phyloP scores from a whole-genome alignment of 2,888 invertebrate genomes.

The Tenthredo scrophulariae region DNA sequence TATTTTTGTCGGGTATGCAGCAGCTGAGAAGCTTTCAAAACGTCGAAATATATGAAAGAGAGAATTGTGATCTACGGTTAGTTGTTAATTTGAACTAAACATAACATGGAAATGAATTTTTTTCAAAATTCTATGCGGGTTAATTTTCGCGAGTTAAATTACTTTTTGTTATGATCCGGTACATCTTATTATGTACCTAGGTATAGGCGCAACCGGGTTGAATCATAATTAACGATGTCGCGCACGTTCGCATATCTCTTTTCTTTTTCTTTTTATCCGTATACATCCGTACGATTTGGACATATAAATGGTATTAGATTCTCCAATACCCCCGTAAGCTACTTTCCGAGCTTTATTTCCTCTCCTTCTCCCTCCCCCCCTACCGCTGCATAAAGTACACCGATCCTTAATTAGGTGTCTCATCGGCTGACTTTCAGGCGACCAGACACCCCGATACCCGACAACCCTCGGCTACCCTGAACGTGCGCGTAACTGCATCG shows the following conservation, averaged over 20 bases:
- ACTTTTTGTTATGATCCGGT: neutral
- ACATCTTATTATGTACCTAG: neutral
- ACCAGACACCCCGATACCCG: constrained; percentile 34
- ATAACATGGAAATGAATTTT: neutral
- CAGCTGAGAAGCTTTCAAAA: neutral
- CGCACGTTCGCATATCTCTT: neutral
- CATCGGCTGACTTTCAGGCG: constrained; percentile 52
- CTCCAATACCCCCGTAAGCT: constrained; percentile 6
- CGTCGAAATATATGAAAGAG: neutral
- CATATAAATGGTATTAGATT: constrained; percentile 10
- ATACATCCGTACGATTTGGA: neutral
- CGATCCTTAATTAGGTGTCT: constrained; percentile 50
- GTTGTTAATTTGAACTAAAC: neutral
- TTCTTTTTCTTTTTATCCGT: neutral
- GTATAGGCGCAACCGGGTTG: neutral
- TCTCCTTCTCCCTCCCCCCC: neutral
- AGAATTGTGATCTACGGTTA: neutral
- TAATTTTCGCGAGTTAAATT: neutral
- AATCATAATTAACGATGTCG: neutral
- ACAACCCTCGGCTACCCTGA: constrained; percentile 10
- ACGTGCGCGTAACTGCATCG: constrained; percentile 45
- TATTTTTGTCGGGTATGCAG: neutral
- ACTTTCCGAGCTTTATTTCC: constrained; percentile 12
- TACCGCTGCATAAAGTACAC: neutral
- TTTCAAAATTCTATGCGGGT: neutral